These are phyloP conservation scores for Pseudorectes ferrugineus DNA, from an alignment of 2,113 vertebrate genomes.

Conservation along the genomic window DNA sequence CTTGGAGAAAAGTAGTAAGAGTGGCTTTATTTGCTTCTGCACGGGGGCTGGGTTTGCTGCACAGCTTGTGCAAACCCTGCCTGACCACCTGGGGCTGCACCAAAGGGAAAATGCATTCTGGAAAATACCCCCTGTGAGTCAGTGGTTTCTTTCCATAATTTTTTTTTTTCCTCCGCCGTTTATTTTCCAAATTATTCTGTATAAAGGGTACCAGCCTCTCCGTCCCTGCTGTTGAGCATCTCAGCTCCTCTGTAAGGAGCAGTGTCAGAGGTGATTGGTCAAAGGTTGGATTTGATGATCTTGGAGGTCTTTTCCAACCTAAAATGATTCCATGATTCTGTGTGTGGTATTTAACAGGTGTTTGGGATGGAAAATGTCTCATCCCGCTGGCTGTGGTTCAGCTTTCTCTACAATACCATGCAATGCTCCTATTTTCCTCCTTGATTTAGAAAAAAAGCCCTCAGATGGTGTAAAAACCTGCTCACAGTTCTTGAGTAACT, in stretches of 20 bases:
- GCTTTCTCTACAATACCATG: neutral
- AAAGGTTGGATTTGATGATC: neutral
- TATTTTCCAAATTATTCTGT: neutral
- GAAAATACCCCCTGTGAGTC: neutral
- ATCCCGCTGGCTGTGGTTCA: neutral
- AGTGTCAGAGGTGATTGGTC: neutral
- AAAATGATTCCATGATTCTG: neutral
- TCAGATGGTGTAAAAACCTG: neutral
- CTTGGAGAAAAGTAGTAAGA: neutral
- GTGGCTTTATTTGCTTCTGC: neutral
- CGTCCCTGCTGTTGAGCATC: neutral
- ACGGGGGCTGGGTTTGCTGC: neutral
- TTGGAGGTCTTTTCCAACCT: neutral
- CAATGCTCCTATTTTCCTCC: neutral
- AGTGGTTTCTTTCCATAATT: neutral
- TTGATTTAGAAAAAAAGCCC: neutral
- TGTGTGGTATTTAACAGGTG: neutral
- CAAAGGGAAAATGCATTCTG: neutral
- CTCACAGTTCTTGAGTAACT: neutral
- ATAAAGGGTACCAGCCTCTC: neutral
- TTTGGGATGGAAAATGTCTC: neutral
- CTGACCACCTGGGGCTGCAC: neutral
- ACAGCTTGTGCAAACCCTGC: neutral
- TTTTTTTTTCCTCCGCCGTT: rapidly evolving
- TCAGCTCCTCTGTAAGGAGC: neutral